Percentiles rank a stretch among this genome's conserved stretches.
phyloP scores from a whole-genome alignment of 2,888 invertebrate genomes.

The Caenorhabditis wallacei region DNA sequence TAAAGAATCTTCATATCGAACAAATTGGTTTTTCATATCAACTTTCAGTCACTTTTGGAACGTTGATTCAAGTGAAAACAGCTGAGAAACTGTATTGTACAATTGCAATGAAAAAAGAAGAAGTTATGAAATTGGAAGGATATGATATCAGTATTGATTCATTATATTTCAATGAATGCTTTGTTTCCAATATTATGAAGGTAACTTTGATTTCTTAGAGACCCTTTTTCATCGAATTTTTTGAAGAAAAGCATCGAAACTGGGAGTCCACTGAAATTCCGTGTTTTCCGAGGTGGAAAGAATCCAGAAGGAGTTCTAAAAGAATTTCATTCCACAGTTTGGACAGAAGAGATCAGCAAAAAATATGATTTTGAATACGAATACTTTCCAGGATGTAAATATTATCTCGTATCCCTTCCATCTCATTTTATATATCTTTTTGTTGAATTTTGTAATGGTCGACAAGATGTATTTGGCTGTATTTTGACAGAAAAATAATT shows the following conservation, averaged over 20 bases:
- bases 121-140: slow-evolving; percentile 11
- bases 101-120: slow-evolving; percentile 19
- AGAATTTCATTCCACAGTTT: background rate
- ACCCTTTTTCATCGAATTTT: too few species aligned
- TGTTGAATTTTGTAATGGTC: slow-evolving; percentile 18
- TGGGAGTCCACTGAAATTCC: slow-evolving; percentile 6
- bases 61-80: slow-evolving; percentile 20
- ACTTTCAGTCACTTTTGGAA: slow-evolving; percentile 6
- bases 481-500: slow-evolving; percentile 6
- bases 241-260: slow-evolving; percentile 22
- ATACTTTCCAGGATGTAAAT: background rate
- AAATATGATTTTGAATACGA: slow-evolving; percentile 3
- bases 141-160: slow-evolving; percentile 17
- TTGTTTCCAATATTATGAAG: slow-evolving; percentile 2
- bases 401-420: background rate
- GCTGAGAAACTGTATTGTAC: slow-evolving; percentile 15
- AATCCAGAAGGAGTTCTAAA: slow-evolving; percentile 7
- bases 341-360: background rate
- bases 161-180: slow-evolving; percentile 13
- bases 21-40: slow-evolving; percentile 13
- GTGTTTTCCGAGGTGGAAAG: slow-evolving; percentile 22
- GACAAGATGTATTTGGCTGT: slow-evolving; percentile 14
- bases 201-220: slow-evolving; percentile 1
- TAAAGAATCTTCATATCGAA: background rate
- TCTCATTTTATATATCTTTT: background rate